Conservation (phyloP, 2,888 invertebrate genomes). For the Chrysotoxum bicinctum region DNA sequence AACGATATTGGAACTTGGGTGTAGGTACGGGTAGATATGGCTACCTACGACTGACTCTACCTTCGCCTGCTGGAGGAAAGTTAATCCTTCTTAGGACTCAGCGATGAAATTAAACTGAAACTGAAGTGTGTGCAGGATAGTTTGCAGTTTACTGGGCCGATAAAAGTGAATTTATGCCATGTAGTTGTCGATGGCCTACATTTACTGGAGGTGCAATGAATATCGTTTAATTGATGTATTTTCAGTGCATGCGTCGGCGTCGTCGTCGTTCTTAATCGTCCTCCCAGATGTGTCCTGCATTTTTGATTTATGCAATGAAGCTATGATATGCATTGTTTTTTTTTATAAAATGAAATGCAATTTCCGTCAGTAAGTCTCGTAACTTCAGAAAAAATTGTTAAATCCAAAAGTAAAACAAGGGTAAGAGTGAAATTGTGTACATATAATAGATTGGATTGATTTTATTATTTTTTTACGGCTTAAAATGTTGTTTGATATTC, state of each 20-base stretch:
- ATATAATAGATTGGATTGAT: too few species aligned
- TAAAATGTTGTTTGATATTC: too few species aligned
- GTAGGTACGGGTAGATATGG: neutral
- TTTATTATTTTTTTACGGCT: too few species aligned
- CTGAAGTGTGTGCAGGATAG: slow-evolving; percentile 34
- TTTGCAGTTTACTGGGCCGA: slow-evolving; percentile 50
- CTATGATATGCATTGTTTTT: slow-evolving; percentile 8
- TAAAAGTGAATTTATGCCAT: slow-evolving; percentile 22
- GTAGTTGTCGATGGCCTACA: slow-evolving; percentile 47
- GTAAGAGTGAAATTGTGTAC: neutral
- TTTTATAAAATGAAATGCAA: neutral
- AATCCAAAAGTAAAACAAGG: neutral
- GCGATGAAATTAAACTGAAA: slow-evolving; percentile 44
- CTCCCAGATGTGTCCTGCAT: slow-evolving; percentile 34
- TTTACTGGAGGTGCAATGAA: slow-evolving; percentile 46
- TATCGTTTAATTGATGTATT: slow-evolving; percentile 58
- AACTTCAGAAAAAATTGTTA: neutral
- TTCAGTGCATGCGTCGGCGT: neutral
- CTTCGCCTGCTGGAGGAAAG: neutral
- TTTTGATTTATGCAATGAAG: slow-evolving; percentile 44
- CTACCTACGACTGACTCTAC: neutral
- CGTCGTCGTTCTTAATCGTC: slow-evolving; percentile 19
- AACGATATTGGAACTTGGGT: neutral
- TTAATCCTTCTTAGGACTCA: slow-evolving; percentile 2
- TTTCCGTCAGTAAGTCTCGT: neutral